Evolutionary conservation across 1,140 invertebrate species (phyloP).

Genomic region (Carposina sasakii): DNA sequence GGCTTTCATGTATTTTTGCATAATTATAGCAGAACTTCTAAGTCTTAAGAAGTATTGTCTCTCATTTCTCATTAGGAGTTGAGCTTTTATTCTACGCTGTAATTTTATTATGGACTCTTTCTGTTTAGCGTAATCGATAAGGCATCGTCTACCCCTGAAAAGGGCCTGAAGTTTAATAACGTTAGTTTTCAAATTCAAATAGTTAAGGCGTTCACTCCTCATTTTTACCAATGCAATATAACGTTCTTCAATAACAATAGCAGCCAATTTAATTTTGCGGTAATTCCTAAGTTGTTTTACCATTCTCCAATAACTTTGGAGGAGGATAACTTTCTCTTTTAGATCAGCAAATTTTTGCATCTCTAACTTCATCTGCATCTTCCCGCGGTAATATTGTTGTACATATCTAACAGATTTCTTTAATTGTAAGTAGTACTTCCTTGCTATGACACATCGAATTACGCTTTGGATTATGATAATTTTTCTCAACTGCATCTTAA

Average conservation of each 20-base stretch:
- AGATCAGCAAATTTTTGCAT: conserved; percentile 37
- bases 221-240: conserved; percentile 61
- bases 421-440: conserved; percentile 41
- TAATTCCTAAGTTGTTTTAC: conserved; percentile 32
- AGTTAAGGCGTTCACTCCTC: conserved; percentile 53
- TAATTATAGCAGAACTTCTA: conserved; percentile 37
- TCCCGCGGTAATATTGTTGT: conserved; percentile 66
- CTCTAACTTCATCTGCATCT: conserved; percentile 46
- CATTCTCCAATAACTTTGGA: conserved; percentile 69
- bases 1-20: conserved; percentile 69
- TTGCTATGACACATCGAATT: conserved; percentile 34
- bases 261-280: conserved; percentile 32
- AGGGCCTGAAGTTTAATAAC: conserved; percentile 52
- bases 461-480: conserved; percentile 43
- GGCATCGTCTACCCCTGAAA: conserved; percentile 48
- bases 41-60: conserved; percentile 49
- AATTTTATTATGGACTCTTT: conserved; percentile 45
- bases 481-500: conserved; percentile 29
- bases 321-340: conserved; percentile 35
- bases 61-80: conserved; percentile 45
- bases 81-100: conserved; percentile 62
- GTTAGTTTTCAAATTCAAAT: conserved; percentile 37
- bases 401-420: conserved; percentile 46
- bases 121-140: conserved; percentile 38
- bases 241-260: conserved; percentile 34